Base-by-base conservation (phyloP, 2,888 invertebrate species). In the Cephonodes hylas region DNA sequence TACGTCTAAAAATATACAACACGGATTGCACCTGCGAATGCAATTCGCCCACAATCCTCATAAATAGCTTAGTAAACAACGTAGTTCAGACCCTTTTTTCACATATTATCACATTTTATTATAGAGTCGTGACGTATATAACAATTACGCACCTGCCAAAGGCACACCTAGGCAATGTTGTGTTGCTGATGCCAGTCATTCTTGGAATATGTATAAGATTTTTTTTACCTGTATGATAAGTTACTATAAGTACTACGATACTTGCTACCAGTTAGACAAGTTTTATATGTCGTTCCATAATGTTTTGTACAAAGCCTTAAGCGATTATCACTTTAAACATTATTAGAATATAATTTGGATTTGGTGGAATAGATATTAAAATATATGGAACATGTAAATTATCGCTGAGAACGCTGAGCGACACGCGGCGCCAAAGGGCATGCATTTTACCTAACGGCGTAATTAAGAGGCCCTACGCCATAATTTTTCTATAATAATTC, bases 1-100 rank as follows among this genome's bases (percentile, higher is more conserved):
- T 67, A 61, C 66, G 66, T 80, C 88, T 91, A 90, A 88, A 89
- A 90, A 91, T 91, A 91, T 74, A 68, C 80, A 76, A 79, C 82
- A 85, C 84, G 80, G 85, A 86, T 89, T 86, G 83, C 85, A 88
- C 87, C 84, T 87, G 86, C 85, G 77, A 80, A 79, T 70, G 72
- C 68, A 71, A 75, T 68, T 73, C 72, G 67, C 62, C 70, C 70
- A 69, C 68, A 67, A 66, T 66, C 64, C 67, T 67, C 63, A 64
- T 67, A 65, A 66, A 66, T 68, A 72, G 70, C 53, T 20, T 42
- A 15, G 48, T 60, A 53, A 60, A 42, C 44, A 25, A 18, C 31
- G 15, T 18, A 31, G 46, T 46, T 10, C 18, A 53, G 2, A 53
- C 7, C 18, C 53, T 53, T 10, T 53, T 31, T 53, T 13, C 15